A percentile compares a stretch with the other conserved stretches of the same genome.
Conservation (phyloP, 92 coral and sea anemone genomes). For the Parazoanthus atlanticus region DNA sequence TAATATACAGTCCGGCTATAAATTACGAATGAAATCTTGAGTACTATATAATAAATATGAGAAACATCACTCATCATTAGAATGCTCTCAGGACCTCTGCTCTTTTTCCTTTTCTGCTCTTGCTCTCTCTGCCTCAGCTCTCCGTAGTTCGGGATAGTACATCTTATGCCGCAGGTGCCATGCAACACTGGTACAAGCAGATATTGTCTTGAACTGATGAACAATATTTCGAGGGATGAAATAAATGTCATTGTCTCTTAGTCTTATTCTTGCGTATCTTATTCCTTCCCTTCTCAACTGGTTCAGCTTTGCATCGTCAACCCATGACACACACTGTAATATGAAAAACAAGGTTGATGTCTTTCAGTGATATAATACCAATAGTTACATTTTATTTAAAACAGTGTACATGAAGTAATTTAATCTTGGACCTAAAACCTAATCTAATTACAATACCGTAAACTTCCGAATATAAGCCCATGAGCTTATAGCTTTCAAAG, state of each 20-base stretch:
- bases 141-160: conserved; percentile 75
- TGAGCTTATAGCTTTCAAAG: too few species aligned
- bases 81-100: neutral
- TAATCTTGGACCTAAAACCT: too few species aligned
- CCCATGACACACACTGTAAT: conserved; percentile 92
- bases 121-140: conserved; percentile 28
- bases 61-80: neutral
- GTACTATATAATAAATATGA: conserved; percentile 9
- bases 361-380: neutral
- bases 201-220: conserved; percentile 94
- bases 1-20: conserved; percentile 14
- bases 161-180: conserved; percentile 99
- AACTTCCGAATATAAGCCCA: too few species aligned
- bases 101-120: conserved; percentile 20
- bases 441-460: too few species aligned
- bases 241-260: conserved; percentile 97
- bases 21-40: conserved; percentile 25
- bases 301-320: conserved; percentile 97
- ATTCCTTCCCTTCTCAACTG: conserved; percentile 94
- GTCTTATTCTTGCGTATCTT: conserved; percentile 70
- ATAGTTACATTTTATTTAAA: neutral
- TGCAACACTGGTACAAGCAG: conserved; percentile 95
- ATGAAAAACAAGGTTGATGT: conserved; percentile 1
- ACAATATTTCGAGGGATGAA: conserved; percentile 96
- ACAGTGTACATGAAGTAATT: too few species aligned